Percentiles rank a stretch among this genome's conserved stretches.
Evolutionary conservation across 2,888 invertebrate genomes (phyloP).

Genomic region (Trichacis sp.): DNA sequence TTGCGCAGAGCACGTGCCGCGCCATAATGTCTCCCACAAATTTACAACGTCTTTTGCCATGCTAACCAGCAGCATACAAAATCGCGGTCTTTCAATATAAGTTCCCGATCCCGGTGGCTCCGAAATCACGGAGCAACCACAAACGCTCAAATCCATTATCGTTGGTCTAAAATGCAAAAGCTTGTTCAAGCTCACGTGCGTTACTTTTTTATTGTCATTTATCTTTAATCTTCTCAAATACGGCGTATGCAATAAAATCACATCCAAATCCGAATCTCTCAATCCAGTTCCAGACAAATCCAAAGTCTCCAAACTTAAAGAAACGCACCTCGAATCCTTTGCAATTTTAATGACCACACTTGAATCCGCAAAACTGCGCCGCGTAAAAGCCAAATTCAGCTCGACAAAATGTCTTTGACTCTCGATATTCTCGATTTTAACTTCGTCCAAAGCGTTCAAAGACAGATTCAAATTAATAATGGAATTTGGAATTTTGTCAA

Average conservation of each 20-base stretch:
- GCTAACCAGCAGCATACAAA: constrained; percentile 55
- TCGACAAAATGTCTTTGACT: constrained; percentile 57
- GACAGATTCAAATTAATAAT: constrained; percentile 60
- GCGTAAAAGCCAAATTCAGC: constrained; percentile 57
- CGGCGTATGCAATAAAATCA: constrained; percentile 51
- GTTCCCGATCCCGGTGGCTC: constrained; percentile 48
- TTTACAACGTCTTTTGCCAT: constrained; percentile 51
- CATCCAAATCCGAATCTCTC: constrained; percentile 53
- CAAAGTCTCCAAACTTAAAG: constrained; percentile 54
- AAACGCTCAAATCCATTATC: constrained; percentile 53
- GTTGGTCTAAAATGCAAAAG: constrained; percentile 56
- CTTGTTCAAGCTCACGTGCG: constrained; percentile 47
- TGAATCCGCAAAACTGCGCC: constrained; percentile 21
- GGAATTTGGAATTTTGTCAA: constrained; percentile 38
- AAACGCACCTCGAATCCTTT: constrained; percentile 42
- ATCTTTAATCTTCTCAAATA: constrained; percentile 56
- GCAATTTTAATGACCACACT: constrained; percentile 39
- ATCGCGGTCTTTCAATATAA: constrained; percentile 51
- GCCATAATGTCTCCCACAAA: constrained; percentile 59
- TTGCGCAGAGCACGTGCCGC: constrained; percentile 45
- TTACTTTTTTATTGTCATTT: constrained; percentile 54
- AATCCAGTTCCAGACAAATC: constrained; percentile 58
- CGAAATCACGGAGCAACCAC: constrained; percentile 53
- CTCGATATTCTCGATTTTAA: constrained; percentile 43
- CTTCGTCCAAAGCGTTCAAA: constrained; percentile 55